A percentile compares a stretch with the other conserved stretches of the same genome.
Conservation (phyloP, 2,797 vertebrate species). For the Mormyrops boulengeri region DNA sequence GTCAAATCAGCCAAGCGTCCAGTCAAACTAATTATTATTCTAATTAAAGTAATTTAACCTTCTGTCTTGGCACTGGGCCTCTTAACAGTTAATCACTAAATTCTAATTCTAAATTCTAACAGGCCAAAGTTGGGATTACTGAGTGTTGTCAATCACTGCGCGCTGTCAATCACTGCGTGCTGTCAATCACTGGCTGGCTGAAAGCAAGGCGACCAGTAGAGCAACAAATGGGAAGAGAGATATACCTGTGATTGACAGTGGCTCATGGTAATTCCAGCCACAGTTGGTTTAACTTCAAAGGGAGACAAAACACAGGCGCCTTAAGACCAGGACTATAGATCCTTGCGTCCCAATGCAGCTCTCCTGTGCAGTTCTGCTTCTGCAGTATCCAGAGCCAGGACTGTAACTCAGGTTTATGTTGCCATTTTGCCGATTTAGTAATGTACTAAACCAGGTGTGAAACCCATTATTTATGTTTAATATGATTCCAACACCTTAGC, state of each 20-base stretch:
- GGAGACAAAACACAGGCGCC: background rate
- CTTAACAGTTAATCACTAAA: background rate
- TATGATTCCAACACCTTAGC: background rate
- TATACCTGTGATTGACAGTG: background rate
- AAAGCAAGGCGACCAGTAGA: background rate
- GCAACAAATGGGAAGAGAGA: background rate
- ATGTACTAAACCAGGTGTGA: background rate
- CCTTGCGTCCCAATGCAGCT: background rate
- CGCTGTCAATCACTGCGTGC: background rate
- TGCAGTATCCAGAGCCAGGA: background rate
- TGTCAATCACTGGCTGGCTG: background rate
- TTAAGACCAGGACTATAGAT: background rate
- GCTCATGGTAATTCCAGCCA: background rate
- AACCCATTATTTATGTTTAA: background rate
- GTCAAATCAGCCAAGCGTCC: background rate
- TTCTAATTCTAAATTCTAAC: no score
- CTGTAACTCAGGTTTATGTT: background rate
- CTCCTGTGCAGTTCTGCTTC: background rate
- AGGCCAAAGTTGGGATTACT: background rate
- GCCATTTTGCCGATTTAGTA: background rate
- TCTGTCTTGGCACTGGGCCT: background rate
- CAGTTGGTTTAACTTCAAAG: background rate
- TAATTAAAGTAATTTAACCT: background rate
- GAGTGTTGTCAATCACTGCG: background rate
- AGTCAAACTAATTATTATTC: conserved; percentile 2